phyloP scores from a whole-genome alignment of 2,797 vertebrate species.

The Antrozous pallidus region DNA sequence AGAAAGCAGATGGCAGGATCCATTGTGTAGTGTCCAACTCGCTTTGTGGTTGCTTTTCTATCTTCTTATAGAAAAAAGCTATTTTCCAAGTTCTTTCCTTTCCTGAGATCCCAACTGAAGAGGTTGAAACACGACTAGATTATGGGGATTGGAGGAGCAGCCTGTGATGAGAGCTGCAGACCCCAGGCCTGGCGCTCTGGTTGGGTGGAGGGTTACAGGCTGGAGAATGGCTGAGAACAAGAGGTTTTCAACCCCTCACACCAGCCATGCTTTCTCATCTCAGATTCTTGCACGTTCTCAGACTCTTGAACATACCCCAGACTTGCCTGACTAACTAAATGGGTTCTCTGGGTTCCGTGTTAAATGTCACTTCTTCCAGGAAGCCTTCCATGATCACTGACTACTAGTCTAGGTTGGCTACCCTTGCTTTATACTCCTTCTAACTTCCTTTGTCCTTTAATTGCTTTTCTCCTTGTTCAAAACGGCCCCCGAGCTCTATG shows the following conservation, averaged over 20 bases:
- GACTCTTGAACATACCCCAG: neutral
- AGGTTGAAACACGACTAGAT: neutral
- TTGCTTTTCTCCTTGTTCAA: neutral
- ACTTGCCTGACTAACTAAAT: neutral
- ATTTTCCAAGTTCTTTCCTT: conserved; percentile 9
- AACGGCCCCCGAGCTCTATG: neutral
- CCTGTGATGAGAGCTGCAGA: neutral
- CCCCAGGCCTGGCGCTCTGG: neutral
- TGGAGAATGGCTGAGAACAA: neutral
- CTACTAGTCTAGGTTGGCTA: neutral
- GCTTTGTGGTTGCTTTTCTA: neutral
- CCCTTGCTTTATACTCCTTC: neutral
- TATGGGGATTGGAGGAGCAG: neutral
- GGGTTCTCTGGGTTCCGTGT: neutral
- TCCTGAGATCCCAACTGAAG: neutral
- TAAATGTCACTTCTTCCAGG: conserved; percentile 17
- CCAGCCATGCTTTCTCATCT: neutral
- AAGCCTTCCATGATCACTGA: neutral
- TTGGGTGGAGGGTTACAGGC: neutral
- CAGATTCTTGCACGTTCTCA: neutral
- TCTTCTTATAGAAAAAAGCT: neutral
- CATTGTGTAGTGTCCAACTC: neutral
- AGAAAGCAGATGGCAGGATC: neutral
- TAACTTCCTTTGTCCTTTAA: neutral
- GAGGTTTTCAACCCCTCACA: neutral